Evolutionary conservation across 2,797 vertebrate species (phyloP), one percentile per base, ranked within the genome.

Genomic region (Notamacropus eugenii): DNA sequence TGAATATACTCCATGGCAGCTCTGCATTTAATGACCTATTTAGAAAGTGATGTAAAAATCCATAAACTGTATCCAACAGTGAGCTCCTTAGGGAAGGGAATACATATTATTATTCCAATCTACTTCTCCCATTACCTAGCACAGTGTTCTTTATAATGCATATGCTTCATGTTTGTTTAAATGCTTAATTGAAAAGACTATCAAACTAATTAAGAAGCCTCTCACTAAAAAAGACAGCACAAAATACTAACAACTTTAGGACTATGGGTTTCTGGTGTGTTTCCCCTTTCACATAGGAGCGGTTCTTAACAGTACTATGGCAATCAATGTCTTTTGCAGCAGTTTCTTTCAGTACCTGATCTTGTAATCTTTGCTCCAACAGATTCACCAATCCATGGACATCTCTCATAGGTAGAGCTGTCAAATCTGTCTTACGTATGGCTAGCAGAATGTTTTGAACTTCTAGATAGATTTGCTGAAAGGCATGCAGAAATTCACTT

Each of bases 391-490:
- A 97, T 91, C 98, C 93, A 96, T 98, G 97, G 54, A 99, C 98
- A 91, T 99, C 99, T 91, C 98, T 99, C 93, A 98, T 99, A 96
- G 99, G 99, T 96, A 99, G 96, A 96, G 98, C 98, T 90, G 99
- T 98, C 97, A 99, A 96, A 91, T 99, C 99, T 24, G 99, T 99
- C 98, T 99, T 99, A 97, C 99, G 99, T 0, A 98, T 97, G 28
- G 98, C 98, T 97, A 99, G 99, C 93, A 99, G 98, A 97, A 99
- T 98, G 50, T 98, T 98, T 28, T 98, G 99, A 97, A 99, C 99
- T 92, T 98, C 98, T 96, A 98, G 90, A 95, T 99, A 99, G 97
- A 99, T 99, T 98, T 99, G 99, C 0, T 99, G 99, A 93, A 99
- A 97, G 0, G 99, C 99, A 29, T 98, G 97, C 59, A 99, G 98